A percentile compares a stretch with the other conserved stretches of the same genome.
Evolutionary conservation across 2,888 invertebrate species (phyloP).

Genomic region (Temnothorax ravouxi): DNA sequence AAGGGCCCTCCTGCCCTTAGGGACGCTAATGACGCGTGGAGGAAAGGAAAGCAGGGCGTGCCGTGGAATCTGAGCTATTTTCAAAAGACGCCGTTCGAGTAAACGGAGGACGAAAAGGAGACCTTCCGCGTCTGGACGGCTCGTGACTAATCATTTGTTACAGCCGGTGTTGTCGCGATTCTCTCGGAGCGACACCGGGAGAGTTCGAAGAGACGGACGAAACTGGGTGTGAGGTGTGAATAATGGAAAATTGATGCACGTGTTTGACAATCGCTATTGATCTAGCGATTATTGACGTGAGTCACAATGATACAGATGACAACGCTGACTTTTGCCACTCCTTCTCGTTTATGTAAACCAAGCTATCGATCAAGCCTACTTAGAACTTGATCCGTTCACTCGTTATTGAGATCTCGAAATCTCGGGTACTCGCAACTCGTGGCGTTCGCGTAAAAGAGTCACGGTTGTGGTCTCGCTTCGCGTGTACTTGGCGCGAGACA

Average conservation of each 20-base stretch:
- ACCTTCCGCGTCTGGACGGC: slow-evolving; percentile 35
- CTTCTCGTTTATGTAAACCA: not conserved
- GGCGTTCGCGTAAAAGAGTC: too few species aligned
- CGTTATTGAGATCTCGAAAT: too few species aligned
- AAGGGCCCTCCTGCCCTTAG: slow-evolving; percentile 32
- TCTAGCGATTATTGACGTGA: not conserved
- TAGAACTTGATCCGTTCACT: too few species aligned
- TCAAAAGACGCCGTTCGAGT: slow-evolving; percentile 70
- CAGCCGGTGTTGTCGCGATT: slow-evolving; percentile 17
- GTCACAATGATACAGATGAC: not conserved
- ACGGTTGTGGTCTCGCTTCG: too few species aligned
- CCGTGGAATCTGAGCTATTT: slow-evolving; percentile 82
- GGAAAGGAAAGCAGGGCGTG: slow-evolving; percentile 79
- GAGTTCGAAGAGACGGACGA: not conserved
- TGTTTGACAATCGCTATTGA: not conserved
- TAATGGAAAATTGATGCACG: not conserved
- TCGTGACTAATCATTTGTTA: slow-evolving; percentile 48
- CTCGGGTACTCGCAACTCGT: too few species aligned
- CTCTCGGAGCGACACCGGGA: not conserved
- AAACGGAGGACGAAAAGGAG: slow-evolving; percentile 60
- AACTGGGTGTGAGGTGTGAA: not conserved
- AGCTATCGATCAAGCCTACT: too few species aligned
- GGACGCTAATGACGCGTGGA: slow-evolving; percentile 79
- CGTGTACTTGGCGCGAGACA: too few species aligned
- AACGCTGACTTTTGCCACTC: not conserved